phyloP scores from a whole-genome alignment of 2,113 vertebrate genomes.

The Etheostoma cragini region DNA sequence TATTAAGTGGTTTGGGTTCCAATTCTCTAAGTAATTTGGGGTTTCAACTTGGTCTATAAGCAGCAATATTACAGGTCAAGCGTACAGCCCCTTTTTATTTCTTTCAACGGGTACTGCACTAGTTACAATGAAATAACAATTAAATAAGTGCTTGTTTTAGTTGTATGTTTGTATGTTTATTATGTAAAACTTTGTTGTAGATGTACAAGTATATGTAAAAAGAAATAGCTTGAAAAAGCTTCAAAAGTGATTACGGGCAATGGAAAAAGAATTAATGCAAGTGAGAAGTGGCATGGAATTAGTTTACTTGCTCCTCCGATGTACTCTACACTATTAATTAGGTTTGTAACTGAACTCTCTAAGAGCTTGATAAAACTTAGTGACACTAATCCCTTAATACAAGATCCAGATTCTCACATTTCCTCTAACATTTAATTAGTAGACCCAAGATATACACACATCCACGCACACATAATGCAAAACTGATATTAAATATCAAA shows the following conservation, averaged over 20 bases:
- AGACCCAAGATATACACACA: neutral
- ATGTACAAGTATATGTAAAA: neutral
- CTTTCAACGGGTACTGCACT: no score
- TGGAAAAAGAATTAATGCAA: conserved; percentile 37
- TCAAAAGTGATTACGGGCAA: conserved; percentile 11
- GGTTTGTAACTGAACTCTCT: conserved; percentile 58
- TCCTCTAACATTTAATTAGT: conserved; percentile 19
- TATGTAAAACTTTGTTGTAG: neutral
- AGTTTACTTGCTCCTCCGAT: conserved; percentile 38
- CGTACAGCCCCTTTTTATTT: no score
- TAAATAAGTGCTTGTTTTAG: neutral
- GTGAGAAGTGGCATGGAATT: conserved; percentile 43
- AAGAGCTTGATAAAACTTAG: conserved; percentile 49
- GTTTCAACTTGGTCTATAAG: no score
- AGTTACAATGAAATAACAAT: neutral
- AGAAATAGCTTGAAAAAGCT: neutral
- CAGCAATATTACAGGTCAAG: no score
- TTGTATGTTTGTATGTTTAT: neutral
- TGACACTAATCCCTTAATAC: conserved; percentile 50
- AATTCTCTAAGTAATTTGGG: no score
- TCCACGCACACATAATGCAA: neutral
- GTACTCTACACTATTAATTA: conserved; percentile 62
- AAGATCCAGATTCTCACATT: conserved; percentile 50
- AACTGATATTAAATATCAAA: neutral
- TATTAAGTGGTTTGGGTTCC: no score